These are phyloP conservation scores for Chloroclystis v-ata DNA, from an alignment of 2,888 invertebrate genomes.

Conservation along the genomic window DNA sequence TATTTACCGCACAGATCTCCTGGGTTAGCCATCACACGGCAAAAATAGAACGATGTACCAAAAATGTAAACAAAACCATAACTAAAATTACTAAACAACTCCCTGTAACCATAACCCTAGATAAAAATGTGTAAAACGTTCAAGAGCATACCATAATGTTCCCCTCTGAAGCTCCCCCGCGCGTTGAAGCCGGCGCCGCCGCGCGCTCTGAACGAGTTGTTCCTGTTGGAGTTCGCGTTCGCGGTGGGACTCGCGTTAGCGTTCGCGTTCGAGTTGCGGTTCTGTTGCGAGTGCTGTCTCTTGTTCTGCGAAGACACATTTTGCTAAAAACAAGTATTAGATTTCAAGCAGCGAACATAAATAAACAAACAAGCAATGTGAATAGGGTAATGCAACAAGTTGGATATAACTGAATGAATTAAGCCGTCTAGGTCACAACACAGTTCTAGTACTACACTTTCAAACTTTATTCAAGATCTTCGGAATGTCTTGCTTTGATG, in stretches of 20 bases:
- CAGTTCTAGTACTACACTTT: no score
- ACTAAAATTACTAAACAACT: no score
- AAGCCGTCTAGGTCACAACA: no score
- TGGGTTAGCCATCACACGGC: no score
- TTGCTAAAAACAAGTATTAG: slow-evolving; percentile 16
- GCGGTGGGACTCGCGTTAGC: slow-evolving; percentile 34
- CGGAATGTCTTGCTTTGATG: no score
- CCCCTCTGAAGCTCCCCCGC: slow-evolving; percentile 64
- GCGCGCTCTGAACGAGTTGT: slow-evolving; percentile 56
- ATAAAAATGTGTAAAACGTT: neutral
- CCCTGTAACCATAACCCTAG: no score
- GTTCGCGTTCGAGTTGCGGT: slow-evolving; percentile 39
- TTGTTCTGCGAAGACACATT: slow-evolving; percentile 51
- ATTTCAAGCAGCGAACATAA: slow-evolving; percentile 4
- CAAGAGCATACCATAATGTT: slow-evolving; percentile 15
- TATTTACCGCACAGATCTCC: no score
- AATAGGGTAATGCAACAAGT: no score
- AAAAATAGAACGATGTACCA: no score
- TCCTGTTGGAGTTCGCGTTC: slow-evolving; percentile 39
- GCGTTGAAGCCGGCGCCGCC: slow-evolving; percentile 54
- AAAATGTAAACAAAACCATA: no score
- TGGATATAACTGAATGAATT: no score
- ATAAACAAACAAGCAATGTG: neutral
- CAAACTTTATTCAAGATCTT: no score
- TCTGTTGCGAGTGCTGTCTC: slow-evolving; percentile 61